Evolutionary conservation across 2,888 invertebrate genomes (phyloP), one percentile per base, ranked within the genome.

Genomic region (Lochmaea crataegi): DNA sequence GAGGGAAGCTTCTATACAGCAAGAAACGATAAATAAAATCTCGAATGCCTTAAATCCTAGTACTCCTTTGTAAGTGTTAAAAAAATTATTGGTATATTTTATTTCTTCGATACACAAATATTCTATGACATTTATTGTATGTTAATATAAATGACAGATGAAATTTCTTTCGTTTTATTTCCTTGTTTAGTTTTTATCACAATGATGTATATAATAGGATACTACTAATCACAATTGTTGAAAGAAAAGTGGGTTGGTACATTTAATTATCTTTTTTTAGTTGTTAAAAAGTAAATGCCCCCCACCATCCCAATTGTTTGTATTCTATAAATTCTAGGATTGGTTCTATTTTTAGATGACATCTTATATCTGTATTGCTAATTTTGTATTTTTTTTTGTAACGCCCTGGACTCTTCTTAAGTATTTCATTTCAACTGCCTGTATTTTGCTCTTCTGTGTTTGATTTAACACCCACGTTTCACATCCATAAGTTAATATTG

Each of bases 1-100:
- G 64, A 83, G 89, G 75, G 89, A 89, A 72, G 89, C 90, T 38
- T 88, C 89, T 1, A 76, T 89, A 58, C 87, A 87, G 2, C 89
- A 89, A 76, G 89, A 89, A 80, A 85, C 86, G 4, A 82, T 85
- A 12, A 87, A 84, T 73, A 86, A 87, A 45, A 84, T 88, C 73
- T 86, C 88, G 73, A 86, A 84, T 71, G 85, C 86, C 1, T 85
- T 78, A 60, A 79, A 79, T 75, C 60, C 74, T 48, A 80, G 71
- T 71, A 76, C 77, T 58, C 77, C 71, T 48, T 74, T 76, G 68
- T 77, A 72, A 73, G 68, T 51, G 48, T 41, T 22, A 60, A 32
- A 61, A 42, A 64, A 64, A 16, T 16, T 42, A 14, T 16, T 42
- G 32, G n/a, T 66, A 56, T 22, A 14, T 53, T 41, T 53, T 26